A percentile compares a stretch with the other conserved stretches of the same genome.
Conservation (phyloP, 2,797 vertebrate species). For the Peromyscus nudipes region DNA sequence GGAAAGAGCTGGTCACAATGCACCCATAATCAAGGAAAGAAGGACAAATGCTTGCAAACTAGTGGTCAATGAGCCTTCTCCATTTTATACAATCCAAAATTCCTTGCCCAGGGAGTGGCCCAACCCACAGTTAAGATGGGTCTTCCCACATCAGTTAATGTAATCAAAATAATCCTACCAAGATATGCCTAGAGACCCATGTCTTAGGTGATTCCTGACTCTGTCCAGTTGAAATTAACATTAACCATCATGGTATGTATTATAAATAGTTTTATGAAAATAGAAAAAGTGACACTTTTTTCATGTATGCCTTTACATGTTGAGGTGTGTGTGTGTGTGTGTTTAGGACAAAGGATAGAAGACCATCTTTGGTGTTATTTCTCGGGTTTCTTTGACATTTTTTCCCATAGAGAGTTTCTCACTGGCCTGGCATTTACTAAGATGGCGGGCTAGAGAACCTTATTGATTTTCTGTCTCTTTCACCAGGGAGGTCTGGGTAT, state of each 20-base stretch:
- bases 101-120: neutral
- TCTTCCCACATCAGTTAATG: neutral
- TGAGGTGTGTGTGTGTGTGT: neutral
- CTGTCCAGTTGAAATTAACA: neutral
- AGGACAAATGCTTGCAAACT: neutral
- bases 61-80: neutral
- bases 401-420: neutral
- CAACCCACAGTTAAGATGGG: neutral
- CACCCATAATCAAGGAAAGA: neutral
- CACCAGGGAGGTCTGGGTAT: neutral
- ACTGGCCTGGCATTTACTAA: neutral
- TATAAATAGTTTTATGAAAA: slow-evolving; percentile 16
- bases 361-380: neutral
- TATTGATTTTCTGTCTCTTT: neutral
- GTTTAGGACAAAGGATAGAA: neutral
- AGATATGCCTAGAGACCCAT: neutral
- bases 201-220: neutral
- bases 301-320: neutral
- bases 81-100: neutral
- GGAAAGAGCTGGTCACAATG: neutral
- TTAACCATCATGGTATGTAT: neutral
- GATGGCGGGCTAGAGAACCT: neutral
- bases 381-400: neutral
- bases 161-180: neutral
- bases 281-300: neutral